Percentiles rank a stretch among this genome's conserved stretches.
Evolutionary conservation across 2,888 invertebrate genomes (phyloP).

Genomic region (Ephialtes manifestator): DNA sequence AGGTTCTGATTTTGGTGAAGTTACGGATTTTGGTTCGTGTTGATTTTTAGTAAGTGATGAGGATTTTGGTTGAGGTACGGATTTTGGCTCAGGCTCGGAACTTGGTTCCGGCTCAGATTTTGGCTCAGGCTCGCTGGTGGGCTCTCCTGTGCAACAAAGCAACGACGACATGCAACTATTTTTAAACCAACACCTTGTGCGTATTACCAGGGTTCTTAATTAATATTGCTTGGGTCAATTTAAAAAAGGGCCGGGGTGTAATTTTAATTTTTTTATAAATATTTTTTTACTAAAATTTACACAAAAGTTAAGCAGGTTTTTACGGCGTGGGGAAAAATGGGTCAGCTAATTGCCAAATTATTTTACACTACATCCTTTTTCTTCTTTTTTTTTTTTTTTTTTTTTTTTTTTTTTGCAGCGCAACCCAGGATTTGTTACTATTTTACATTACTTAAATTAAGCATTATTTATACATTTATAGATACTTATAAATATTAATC

Average conservation of each 20-base stretch:
- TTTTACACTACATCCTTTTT: constrained; percentile 59
- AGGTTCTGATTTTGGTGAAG: constrained; percentile 84
- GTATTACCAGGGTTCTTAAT: constrained; percentile 56
- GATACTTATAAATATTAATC: constrained; percentile 24
- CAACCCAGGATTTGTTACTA: constrained; percentile 53
- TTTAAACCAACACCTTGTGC: constrained; percentile 71
- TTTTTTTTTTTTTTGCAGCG: constrained; percentile 44
- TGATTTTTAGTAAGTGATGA: too few relatives aligned
- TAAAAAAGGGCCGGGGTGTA: not conserved
- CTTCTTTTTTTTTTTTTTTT: too few relatives aligned
- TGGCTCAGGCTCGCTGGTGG: constrained; percentile 82
- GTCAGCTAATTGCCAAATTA: constrained; percentile 42
- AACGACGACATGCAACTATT: constrained; percentile 81
- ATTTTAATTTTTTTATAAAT: constrained; percentile 23
- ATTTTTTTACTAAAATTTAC: constrained; percentile 23
- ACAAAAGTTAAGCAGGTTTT: constrained; percentile 35
- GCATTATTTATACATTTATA: constrained; percentile 46
- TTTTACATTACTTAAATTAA: constrained; percentile 47
- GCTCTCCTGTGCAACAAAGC: constrained; percentile 85
- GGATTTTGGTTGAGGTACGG: constrained; percentile 85
- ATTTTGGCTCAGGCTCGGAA: constrained; percentile 81
- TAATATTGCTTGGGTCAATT: constrained; percentile 23
- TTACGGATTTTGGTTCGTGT: constrained; percentile 77
- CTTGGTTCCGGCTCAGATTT: constrained; percentile 87
- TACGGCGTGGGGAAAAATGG: constrained; percentile 34